Evolutionary conservation across 2,113 vertebrate genomes (phyloP), one percentile per base, ranked within the genome.

Genomic region (Anas platyrhynchos): DNA sequence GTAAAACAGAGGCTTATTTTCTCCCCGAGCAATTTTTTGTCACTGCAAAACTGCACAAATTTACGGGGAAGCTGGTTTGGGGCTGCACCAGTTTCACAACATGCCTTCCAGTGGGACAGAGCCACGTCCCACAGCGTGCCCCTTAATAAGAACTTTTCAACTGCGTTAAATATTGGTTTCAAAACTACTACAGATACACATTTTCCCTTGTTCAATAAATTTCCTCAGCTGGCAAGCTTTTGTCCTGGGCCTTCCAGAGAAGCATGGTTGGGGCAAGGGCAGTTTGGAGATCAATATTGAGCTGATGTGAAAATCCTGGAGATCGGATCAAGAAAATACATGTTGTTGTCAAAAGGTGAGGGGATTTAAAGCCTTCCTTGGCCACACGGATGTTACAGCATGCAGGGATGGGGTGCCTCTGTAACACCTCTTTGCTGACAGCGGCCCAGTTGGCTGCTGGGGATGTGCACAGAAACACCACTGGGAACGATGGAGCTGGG

Each of bases 81-180:
- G 56, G 77, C 69, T 74, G 65, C 29, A 38, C 16, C 27, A 13
- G 2, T 50, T 46, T 73, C 77, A 61, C 34, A 48, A 21, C 13
- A 25, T 0, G 0, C 41, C 34, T 29, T 11, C 31, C 5, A 38
- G 17, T 1, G 1, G 44, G 55, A 52, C 5, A 7, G 54, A 65
- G 7, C 32, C 54, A 20, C 0, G 0, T 72, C 55, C 73, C n/a
- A 34, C 32, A 46, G 5, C 0, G 3, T 21, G 31, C 4, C 18
- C 22, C 7, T 34, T 16, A 23, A 4, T 12, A 50, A 75, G 48
- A 78, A 4, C 56, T 11, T 21, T 1, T 11, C 11, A 46, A 2
- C 23, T 76, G 15, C 14, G 9, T 46, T 75, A 62, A 46, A 55
- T 48, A 31, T 8, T 31, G 25, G 25, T 77, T 17, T 71, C 65